Conservation (phyloP, 2,113 vertebrate genomes). For the Mobula hypostoma region DNA sequence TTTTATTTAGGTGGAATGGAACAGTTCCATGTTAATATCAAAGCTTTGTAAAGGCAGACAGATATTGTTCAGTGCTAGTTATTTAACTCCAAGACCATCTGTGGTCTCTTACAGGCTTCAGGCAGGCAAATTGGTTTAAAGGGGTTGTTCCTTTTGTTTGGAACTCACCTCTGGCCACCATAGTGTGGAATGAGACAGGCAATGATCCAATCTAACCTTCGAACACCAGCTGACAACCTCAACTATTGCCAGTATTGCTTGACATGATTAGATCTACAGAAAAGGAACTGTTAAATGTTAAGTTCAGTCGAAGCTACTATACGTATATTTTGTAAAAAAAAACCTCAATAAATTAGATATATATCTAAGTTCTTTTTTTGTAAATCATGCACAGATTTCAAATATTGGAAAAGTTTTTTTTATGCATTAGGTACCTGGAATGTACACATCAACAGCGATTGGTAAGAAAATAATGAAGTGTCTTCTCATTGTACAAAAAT, state of each 20-base stretch:
- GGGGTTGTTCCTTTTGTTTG: neutral
- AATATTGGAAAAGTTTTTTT: conserved; percentile 44
- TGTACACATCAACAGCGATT: conserved; percentile 58
- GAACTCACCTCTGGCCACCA: neutral
- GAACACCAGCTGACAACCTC: neutral
- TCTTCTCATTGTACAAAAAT: conserved; percentile 53
- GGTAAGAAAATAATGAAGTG: conserved; percentile 60
- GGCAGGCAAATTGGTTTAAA: conserved; percentile 4
- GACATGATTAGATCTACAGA: conserved; percentile 21
- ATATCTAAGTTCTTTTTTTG: conserved; percentile 53
- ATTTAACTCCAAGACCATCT: conserved; percentile 29
- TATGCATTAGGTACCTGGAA: conserved; percentile 51
- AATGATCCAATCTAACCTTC: conserved; percentile 14
- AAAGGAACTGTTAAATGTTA: conserved; percentile 64
- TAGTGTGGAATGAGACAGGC: conserved; percentile 26
- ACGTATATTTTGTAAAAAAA: conserved; percentile 66
- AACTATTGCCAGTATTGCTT: conserved; percentile 29
- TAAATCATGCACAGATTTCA: conserved; percentile 52
- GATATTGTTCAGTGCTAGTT: conserved; percentile 34
- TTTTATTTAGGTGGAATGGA: conserved; percentile 37
- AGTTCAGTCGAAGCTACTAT: conserved; percentile 59
- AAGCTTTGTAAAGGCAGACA: conserved; percentile 34
- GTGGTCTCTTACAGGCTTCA: conserved; percentile 22
- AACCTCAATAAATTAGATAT: conserved; percentile 70
- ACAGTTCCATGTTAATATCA: conserved; percentile 37